These are phyloP conservation scores for Falco peregrinus DNA, from an alignment of 2,797 vertebrate genomes.

Conservation along the genomic window DNA sequence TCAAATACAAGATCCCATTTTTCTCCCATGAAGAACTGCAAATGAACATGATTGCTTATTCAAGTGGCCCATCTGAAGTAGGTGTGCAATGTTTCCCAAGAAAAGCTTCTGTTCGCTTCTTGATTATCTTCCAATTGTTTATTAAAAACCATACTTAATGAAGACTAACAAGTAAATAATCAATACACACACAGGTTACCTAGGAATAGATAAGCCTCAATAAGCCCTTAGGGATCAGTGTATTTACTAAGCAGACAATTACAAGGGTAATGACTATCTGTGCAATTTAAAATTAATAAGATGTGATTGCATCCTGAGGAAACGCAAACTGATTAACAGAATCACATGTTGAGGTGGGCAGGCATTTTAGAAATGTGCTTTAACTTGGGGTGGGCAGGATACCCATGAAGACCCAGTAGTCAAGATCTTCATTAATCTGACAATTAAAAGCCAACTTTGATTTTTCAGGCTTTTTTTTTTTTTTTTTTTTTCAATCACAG, in stretches of 20 bases:
- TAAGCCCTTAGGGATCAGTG: conserved; percentile 54
- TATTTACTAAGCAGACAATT: conserved; percentile 62
- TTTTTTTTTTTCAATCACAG: too few species aligned
- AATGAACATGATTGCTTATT: background rate
- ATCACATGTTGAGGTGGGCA: background rate
- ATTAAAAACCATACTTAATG: conserved; percentile 70
- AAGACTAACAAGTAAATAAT: conserved; percentile 71
- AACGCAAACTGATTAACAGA: background rate
- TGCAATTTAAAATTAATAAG: conserved; percentile 61
- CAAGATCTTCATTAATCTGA: background rate
- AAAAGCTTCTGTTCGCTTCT: conserved; percentile 14
- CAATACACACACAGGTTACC: conserved; percentile 54
- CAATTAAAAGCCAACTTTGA: background rate
- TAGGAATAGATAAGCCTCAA: conserved; percentile 67
- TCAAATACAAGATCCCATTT: background rate
- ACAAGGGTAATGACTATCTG: conserved; percentile 32
- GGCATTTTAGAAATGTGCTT: background rate
- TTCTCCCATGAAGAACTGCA: background rate
- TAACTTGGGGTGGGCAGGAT: background rate
- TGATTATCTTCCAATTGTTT: conserved; percentile 60
- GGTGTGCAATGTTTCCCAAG: background rate
- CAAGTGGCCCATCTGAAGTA: background rate
- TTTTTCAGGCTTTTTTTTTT: background rate
- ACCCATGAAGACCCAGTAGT: background rate
- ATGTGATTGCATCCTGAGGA: conserved; percentile 2